Evolutionary conservation across 2,888 invertebrate genomes (phyloP).

Genomic region (Branchellion lobata): DNA sequence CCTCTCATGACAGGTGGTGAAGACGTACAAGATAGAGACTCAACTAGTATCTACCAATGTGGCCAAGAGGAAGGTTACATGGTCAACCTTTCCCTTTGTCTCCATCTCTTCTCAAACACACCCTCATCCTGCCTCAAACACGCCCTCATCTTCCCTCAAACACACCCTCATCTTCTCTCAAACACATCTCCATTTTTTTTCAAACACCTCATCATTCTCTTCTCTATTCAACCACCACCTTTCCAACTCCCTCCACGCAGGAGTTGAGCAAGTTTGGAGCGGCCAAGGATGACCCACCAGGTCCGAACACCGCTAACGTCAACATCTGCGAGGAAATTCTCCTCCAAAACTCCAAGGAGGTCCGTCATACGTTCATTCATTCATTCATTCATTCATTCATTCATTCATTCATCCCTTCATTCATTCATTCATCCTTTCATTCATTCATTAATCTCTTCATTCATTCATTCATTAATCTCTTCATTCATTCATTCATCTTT

Average conservation of each 20-base stretch:
- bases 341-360: conserved; percentile 71
- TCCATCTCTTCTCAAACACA: neutral
- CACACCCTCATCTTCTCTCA: neutral
- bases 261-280: conserved; percentile 94
- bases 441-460: too few species aligned
- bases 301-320: conserved; percentile 96
- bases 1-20: conserved; percentile 64
- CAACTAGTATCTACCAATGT: conserved; percentile 77
- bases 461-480: too few species aligned
- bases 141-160: neutral
- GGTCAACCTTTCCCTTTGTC: conserved; percentile 46
- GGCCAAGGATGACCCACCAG: conserved; percentile 85
- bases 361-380: conserved; percentile 1
- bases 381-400: neutral
- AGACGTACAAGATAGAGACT: conserved; percentile 86
- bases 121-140: neutral
- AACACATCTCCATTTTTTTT: neutral
- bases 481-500: too few species aligned
- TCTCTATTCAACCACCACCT: neutral
- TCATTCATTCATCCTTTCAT: too few species aligned
- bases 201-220: neutral
- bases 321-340: conserved; percentile 84
- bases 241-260: conserved; percentile 55
- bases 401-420: too few species aligned
- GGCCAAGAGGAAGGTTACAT: conserved; percentile 82